Evolutionary conservation across 2,888 invertebrate species (phyloP).

Genomic region (Drosophila stalkeri): DNA sequence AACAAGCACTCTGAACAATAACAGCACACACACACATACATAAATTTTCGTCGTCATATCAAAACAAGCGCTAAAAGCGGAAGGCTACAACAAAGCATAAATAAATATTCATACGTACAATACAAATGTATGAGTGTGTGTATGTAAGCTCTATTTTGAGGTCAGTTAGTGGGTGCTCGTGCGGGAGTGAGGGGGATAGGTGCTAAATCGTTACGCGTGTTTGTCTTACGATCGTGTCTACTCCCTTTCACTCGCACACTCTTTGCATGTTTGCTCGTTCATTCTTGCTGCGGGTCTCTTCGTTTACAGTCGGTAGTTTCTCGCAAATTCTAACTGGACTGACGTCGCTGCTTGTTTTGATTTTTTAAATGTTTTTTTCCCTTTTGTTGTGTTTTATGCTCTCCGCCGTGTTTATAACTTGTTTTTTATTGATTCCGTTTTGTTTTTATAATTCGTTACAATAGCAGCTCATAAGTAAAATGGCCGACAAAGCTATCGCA

Average conservation of each 20-base stretch:
- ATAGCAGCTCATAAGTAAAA: constrained; percentile 53
- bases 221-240: constrained; percentile 24
- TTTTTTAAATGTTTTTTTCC: constrained; percentile 7
- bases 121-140: neutral
- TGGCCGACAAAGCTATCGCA: constrained; percentile 51
- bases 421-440: constrained; percentile 70
- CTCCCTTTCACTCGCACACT: constrained; percentile 7
- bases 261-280: neutral
- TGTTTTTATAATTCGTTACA: constrained; percentile 70
- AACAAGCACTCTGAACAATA: constrained; percentile 5
- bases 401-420: constrained; percentile 33
- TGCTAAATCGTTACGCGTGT: constrained; percentile 39
- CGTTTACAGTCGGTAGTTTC: constrained; percentile 40
- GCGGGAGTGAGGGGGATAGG: constrained; percentile 10
- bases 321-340: constrained; percentile 47
- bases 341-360: constrained; percentile 30
- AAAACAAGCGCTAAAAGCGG: constrained; percentile 31
- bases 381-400: constrained; percentile 37
- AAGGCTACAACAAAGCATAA: constrained; percentile 40
- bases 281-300: constrained; percentile 8
- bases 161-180: constrained; percentile 40
- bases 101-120: constrained; percentile 16
- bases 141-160: constrained; percentile 60
- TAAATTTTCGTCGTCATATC: constrained; percentile 10
- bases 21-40: constrained; percentile 4